Evolutionary conservation across 1,140 invertebrate species (phyloP).

Genomic region (Chironomus striatipennis): DNA sequence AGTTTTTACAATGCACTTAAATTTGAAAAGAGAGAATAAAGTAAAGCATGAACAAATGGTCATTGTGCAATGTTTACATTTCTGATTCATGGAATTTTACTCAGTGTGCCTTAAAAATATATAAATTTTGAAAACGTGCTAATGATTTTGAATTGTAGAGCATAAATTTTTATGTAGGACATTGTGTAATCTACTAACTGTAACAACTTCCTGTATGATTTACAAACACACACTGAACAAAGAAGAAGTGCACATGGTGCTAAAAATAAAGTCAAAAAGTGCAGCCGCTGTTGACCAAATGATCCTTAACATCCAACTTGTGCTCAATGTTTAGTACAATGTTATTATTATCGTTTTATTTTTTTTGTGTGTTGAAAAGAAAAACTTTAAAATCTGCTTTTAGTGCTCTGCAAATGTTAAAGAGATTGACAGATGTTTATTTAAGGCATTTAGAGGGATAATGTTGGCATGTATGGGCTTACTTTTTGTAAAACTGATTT

Average conservation of each 20-base stretch:
- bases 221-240: no score
- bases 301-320: not conserved
- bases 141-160: no score
- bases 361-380: not conserved
- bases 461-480: not conserved
- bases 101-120: no score
- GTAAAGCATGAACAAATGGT: not conserved
- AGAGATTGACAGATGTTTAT: conserved; percentile 21
- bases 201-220: no score
- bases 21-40: not conserved
- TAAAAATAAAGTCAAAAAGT: conserved; percentile 15
- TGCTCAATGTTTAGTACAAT: not conserved
- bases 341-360: no score
- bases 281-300: conserved; percentile 11
- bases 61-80: conserved; percentile 2
- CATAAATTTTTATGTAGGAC: no score
- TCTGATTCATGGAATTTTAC: not conserved
- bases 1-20: not conserved
- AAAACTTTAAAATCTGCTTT: conserved; percentile 8
- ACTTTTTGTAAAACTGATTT: not conserved
- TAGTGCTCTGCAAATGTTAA: not conserved
- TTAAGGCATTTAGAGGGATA: not conserved
- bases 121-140: no score
- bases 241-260: not conserved
- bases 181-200: no score